phyloP scores from a whole-genome alignment of 2,888 invertebrate species.

The Lepidonotus clava region DNA sequence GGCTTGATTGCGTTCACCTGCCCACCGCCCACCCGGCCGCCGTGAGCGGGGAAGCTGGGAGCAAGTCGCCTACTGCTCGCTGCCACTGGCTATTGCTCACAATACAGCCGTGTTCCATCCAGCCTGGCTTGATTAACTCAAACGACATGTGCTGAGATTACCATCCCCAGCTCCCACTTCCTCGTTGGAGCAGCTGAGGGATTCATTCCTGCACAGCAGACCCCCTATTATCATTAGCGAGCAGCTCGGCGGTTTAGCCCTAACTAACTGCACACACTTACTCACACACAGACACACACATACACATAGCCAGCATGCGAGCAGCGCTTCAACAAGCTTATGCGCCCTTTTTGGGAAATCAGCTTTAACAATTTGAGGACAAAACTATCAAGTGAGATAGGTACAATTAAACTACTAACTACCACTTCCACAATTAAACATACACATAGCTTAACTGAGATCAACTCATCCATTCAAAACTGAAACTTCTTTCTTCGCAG shows the following conservation, averaged over 20 bases:
- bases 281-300: not conserved
- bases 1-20: conserved; percentile 42
- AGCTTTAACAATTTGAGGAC: too few species aligned
- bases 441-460: too few species aligned
- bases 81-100: conserved; percentile 4
- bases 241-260: not conserved
- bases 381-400: too few species aligned
- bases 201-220: conserved; percentile 3
- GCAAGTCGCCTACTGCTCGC: not conserved
- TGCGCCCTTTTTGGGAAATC: conserved; percentile 9
- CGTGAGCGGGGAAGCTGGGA: too few species aligned
- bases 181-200: not conserved
- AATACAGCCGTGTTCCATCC: not conserved
- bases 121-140: not conserved
- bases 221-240: conserved; percentile 17
- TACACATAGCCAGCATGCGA: not conserved
- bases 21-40: too few species aligned
- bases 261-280: conserved; percentile 10
- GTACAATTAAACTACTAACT: conserved; percentile 6
- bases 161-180: not conserved
- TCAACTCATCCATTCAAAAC: too few species aligned
- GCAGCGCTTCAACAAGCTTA: conserved; percentile 9
- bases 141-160: conserved; percentile 29
- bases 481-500: too few species aligned
- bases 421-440: too few species aligned